Conservation (phyloP, 2,888 invertebrate species). For the Strigamia crassipes region DNA sequence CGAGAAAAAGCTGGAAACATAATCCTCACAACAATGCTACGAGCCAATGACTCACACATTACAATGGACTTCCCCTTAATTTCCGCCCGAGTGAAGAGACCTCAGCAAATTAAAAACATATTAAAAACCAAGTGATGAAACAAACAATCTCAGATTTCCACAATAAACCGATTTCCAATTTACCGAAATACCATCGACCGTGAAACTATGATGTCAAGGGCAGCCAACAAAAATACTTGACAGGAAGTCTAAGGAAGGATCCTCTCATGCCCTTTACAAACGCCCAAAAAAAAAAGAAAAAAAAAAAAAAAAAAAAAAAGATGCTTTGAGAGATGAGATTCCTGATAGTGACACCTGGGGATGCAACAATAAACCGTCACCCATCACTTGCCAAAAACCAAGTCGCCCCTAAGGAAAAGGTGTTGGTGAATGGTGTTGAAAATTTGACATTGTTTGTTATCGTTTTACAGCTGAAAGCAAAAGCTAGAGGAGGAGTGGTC, state of each 20-base stretch:
- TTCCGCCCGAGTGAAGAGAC: not conserved
- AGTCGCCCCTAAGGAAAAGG: not conserved
- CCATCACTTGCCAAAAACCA: constrained; percentile 24
- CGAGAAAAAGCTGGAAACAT: not conserved
- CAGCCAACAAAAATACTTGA: not conserved
- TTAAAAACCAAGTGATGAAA: constrained; percentile 23
- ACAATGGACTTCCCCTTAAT: constrained; percentile 6
- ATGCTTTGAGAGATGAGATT: not conserved
- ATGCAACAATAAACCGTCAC: constrained; percentile 22
- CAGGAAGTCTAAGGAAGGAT: not conserved
- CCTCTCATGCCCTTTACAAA: not conserved
- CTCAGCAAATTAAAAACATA: constrained; percentile 19
- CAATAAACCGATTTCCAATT: not conserved
- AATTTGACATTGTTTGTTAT: constrained; percentile 22
- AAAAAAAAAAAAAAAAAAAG: not conserved
- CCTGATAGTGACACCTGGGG: constrained; percentile 31
- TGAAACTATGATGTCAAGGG: constrained; percentile 7
- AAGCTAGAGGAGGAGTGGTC: not conserved
- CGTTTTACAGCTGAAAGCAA: not conserved
- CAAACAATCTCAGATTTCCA: not conserved
- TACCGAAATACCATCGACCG: not conserved
- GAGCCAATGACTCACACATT: not conserved
- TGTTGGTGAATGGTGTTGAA: constrained; percentile 27
- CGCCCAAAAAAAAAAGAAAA: not conserved
- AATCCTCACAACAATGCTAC: not conserved